Base-by-base conservation (phyloP, 2,113 vertebrate species). In the Notarius lentiginosus region DNA sequence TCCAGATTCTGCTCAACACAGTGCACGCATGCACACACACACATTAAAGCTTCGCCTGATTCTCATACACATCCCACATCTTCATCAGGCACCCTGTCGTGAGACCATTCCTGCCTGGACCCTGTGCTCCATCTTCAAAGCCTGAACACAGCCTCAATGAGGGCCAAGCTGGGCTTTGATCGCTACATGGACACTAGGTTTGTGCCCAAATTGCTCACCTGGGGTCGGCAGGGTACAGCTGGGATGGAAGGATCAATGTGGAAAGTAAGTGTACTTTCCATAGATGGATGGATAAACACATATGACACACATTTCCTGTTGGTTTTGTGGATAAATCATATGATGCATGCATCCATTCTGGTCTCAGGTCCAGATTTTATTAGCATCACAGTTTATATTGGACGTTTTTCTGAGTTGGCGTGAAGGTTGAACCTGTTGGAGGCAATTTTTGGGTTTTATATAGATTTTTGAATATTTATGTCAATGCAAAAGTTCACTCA, bases 51-150 rank as follows among this genome's bases (percentile, higher is more conserved):
- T 22, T 73, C 79, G 53, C 65, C 66, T 56, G 79, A 56, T 86
- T 61, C 34, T 41, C 79, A 73, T 56, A 66, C 77, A 58, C 56
- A 60, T 61, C 24, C 49, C 58, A 27, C 58, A 56, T 27, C 80
- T 87, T 58, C 70, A 79, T 85, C 83, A 61, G 82, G 68, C 30
- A 7, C 11, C 76, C 75, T 17, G 66, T 70, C 65, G 77, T 83
- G 83, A 63, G 56, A 80, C n/a, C 58, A 79, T 79, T 84, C 76
- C 63, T 47, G 34, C 60, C 53, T 55, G 56, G 53, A 77, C 79
- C 82, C 68, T 55, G 79, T 18, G 63, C 88, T 89, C 80, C 79
- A 89, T 89, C 89, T 89, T 89, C 90, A 89, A 88, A 90, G 88
- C 65, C 65, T 61, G 77, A 65, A 66, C 84, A 80, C 84, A 51